Base-by-base conservation (phyloP, 2,797 vertebrate species). In the Tachyglossus aculeatus region DNA sequence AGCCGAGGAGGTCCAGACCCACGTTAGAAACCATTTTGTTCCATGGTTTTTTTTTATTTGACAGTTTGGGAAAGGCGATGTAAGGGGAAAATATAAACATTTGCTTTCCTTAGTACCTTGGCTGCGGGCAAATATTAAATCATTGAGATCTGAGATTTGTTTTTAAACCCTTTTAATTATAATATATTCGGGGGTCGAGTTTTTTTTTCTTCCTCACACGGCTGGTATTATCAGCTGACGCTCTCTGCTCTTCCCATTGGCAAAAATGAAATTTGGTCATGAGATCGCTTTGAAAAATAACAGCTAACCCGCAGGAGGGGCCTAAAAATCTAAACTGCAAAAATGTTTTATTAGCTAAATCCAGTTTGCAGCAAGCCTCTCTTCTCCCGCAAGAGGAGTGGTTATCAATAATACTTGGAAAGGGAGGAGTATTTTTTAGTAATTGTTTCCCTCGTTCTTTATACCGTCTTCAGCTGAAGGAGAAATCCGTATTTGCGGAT, bases 401-500 rank as follows among this genome's bases (percentile, higher is more conserved):
- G 71, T 44, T 64, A 53, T 47, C 41, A 54, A 48, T 13, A 43
- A 22, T 43, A 22, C 82, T 83, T 80, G 80, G 82, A 15, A 87
- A 56, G 81, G 81, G 76, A 80, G 74, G 76, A 31, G 76, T 56
- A 65, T 29, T 29, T 80, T 84, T 85, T 82, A 80, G 80, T 71
- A 78, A 83, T 61, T 76, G 66, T 71, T 80, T 83, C 71, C 74
- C 77, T 83, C 76, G 84, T 86, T 86, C 81, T 76, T 82, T 85
- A 53, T 82, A 71, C 67, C 63, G 63, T 65, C 70, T 65, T 81
- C 73, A 67, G 44, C 67, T 83, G 74, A 76, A 80, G 75, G 81
- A 74, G 55, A 71, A 82, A 65, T 76, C 80, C 85, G 85, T 82
- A 87, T n/a, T n/a, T n/a, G n/a, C n/a, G 85, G 85, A 87, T 85